Percentiles rank a stretch among this genome's conserved stretches.
Evolutionary conservation across 2,113 vertebrate species (phyloP).

Genomic region (Columba livia): DNA sequence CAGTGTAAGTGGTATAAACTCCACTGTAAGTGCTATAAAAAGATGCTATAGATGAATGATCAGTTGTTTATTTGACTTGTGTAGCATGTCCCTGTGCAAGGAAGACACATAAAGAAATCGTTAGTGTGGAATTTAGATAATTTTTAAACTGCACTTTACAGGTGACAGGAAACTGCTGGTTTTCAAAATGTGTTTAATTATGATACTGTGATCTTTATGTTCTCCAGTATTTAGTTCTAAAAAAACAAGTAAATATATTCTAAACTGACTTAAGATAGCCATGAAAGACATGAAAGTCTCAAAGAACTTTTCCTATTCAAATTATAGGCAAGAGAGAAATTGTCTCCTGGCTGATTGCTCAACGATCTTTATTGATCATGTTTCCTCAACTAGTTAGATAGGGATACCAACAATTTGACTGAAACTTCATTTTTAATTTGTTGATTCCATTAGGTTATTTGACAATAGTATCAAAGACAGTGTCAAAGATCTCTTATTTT

Average conservation of each 20-base stretch:
- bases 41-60: background rate
- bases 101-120: background rate
- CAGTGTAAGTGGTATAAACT: background rate
- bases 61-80: background rate
- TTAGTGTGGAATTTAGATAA: background rate
- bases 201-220: background rate
- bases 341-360: background rate
- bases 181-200: background rate
- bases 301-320: background rate
- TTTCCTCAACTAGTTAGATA: background rate
- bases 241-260: background rate
- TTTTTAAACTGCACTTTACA: background rate
- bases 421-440: background rate
- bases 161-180: background rate
- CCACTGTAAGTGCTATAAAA: background rate
- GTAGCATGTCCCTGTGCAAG: background rate
- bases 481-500: background rate
- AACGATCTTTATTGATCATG: background rate
- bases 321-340: background rate
- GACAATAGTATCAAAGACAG: background rate
- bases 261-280: background rate
- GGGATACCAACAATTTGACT: background rate
- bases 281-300: background rate
- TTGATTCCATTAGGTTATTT: background rate
- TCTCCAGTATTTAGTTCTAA: background rate